phyloP scores from a whole-genome alignment of 2,797 vertebrate genomes.

The Sebastes oblongus region DNA sequence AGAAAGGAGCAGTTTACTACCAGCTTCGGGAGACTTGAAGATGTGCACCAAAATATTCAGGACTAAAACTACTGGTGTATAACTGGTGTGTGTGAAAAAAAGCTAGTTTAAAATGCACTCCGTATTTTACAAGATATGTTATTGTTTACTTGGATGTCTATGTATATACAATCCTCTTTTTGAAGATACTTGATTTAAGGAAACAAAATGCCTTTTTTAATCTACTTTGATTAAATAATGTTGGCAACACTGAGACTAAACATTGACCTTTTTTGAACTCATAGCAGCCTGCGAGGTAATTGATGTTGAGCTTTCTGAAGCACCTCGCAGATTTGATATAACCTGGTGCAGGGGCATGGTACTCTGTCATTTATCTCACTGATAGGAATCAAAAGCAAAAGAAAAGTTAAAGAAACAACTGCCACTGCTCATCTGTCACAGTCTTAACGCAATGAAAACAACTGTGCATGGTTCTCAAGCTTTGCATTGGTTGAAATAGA shows the following conservation, averaged over 20 bases:
- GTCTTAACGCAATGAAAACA: neutral
- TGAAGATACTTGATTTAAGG: neutral
- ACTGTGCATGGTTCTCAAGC: neutral
- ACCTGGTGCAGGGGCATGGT: neutral
- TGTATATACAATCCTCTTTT: neutral
- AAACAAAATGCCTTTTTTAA: neutral
- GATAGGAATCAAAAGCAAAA: conserved; percentile 22
- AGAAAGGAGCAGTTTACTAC: neutral
- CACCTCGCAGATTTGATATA: neutral
- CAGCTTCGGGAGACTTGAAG: neutral
- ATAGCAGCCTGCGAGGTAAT: neutral
- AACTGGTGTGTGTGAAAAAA: neutral
- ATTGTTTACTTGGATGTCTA: neutral
- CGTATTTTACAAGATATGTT: neutral
- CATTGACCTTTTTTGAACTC: neutral
- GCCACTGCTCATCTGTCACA: neutral
- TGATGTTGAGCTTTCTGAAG: neutral
- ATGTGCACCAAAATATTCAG: neutral
- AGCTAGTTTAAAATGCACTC: neutral
- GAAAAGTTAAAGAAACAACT: conserved; percentile 7
- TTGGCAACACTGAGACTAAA: neutral
- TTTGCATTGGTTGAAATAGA: neutral
- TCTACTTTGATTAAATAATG: neutral
- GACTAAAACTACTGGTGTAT: neutral
- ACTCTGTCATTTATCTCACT: conserved; percentile 17